Conservation (phyloP, 92 coral and sea anemone genomes). For the Epizoanthus illoricatus region DNA sequence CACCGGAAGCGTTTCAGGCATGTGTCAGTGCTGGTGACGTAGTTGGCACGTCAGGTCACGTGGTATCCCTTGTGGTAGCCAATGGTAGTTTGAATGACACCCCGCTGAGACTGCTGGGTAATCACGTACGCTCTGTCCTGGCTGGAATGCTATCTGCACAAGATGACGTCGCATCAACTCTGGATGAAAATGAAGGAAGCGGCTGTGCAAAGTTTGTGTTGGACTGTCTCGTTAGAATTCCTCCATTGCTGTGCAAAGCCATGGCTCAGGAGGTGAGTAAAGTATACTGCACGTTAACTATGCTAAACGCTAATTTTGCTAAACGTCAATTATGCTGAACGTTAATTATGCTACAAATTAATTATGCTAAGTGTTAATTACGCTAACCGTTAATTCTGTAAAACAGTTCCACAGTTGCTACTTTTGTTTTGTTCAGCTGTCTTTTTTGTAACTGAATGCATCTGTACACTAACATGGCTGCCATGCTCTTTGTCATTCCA, state of each 20-base stretch:
- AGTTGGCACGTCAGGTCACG: slow-evolving; percentile 75
- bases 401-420: no score
- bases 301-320: no score
- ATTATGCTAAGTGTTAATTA: no score
- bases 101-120: slow-evolving; percentile 77
- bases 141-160: slow-evolving; percentile 37
- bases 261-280: slow-evolving; percentile 69
- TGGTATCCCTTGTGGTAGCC: slow-evolving; percentile 81
- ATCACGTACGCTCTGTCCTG: slow-evolving; percentile 72
- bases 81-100: slow-evolving; percentile 76
- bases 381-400: no score
- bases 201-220: slow-evolving; percentile 65
- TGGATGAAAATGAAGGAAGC: slow-evolving; percentile 35
- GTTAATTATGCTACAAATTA: no score
- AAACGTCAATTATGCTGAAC: no score
- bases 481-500: no score
- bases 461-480: no score
- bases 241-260: slow-evolving; percentile 64
- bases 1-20: slow-evolving; percentile 53
- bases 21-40: slow-evolving; percentile 58
- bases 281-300: no score
- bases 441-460: no score
- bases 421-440: no score
- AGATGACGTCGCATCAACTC: neutral
- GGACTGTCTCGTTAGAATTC: slow-evolving; percentile 72